Conservation (phyloP, 2,113 vertebrate species). For the Percopsis transmontana region DNA sequence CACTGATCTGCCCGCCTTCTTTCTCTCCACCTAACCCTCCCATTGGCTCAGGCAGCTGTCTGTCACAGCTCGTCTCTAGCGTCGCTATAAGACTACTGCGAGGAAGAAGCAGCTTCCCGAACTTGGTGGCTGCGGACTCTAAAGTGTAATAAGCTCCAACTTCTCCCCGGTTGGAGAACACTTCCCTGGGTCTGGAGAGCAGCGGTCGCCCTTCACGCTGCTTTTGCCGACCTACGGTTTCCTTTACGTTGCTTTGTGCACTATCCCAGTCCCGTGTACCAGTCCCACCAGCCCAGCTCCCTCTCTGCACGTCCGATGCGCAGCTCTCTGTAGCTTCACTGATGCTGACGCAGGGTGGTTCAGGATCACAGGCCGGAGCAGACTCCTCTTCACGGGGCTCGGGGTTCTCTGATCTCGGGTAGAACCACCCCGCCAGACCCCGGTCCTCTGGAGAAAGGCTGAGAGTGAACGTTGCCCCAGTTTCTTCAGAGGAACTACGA, state of each 20-base stretch:
- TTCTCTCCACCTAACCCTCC: neutral
- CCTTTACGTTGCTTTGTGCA: neutral
- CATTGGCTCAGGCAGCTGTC: neutral
- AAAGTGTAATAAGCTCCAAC: neutral
- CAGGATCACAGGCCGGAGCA: neutral
- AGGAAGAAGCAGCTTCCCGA: neutral
- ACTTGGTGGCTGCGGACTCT: slow-evolving; percentile 1
- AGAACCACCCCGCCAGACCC: slow-evolving; percentile 7
- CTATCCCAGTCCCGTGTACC: neutral
- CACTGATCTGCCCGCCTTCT: neutral
- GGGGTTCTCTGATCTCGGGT: slow-evolving; percentile 3
- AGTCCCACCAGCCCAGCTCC: neutral
- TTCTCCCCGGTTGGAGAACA: neutral
- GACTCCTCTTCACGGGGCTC: neutral
- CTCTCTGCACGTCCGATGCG: slow-evolving; percentile 4
- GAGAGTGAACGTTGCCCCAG: slow-evolving; percentile 24
- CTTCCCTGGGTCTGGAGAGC: slow-evolving; percentile 12
- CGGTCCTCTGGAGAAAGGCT: slow-evolving; percentile 3
- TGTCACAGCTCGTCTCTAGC: slow-evolving; percentile 7
- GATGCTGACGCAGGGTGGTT: slow-evolving; percentile 5
- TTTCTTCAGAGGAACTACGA: slow-evolving; percentile 40
- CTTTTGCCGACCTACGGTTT: slow-evolving; percentile 11
- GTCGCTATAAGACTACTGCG: neutral
- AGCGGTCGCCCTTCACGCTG: slow-evolving; percentile 9
- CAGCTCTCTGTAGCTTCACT: neutral